Evolutionary conservation across 2,113 vertebrate genomes (phyloP).

Genomic region (Ariopsis seemanni): DNA sequence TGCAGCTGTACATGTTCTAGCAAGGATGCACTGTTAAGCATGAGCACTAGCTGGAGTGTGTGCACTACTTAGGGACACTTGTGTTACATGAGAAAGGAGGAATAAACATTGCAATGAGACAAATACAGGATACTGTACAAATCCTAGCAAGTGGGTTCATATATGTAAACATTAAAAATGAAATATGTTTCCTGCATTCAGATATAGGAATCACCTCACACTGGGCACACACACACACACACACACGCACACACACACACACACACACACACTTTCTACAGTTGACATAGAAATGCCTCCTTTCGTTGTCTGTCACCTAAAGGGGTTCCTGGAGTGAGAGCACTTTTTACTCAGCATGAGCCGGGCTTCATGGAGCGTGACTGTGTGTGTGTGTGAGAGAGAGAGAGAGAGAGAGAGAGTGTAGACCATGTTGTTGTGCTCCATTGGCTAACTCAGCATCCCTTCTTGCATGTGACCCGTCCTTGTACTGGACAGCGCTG

Average conservation of each 20-base stretch:
- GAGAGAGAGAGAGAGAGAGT: background rate
- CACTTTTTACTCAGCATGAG: conserved; percentile 44
- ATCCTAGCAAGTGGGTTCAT: background rate
- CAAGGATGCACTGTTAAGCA: background rate
- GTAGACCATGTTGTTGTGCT: conserved; percentile 20
- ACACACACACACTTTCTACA: conserved; percentile 9
- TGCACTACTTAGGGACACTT: background rate
- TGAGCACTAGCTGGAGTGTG: conserved; percentile 1
- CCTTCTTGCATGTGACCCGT: conserved; percentile 20
- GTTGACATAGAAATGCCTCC: background rate
- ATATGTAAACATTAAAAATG: background rate
- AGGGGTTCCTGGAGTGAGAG: conserved; percentile 42
- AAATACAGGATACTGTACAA: conserved; percentile 1
- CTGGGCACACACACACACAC: background rate
- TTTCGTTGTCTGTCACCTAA: conserved; percentile 37
- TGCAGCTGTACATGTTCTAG: conserved; percentile 13
- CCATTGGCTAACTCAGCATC: conserved; percentile 7
- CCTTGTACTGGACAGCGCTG: conserved; percentile 38
- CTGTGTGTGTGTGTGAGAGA: background rate
- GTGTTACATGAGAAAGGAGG: background rate
- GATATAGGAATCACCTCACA: background rate
- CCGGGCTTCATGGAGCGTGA: conserved; percentile 27
- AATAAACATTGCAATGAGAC: background rate
- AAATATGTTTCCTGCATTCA: background rate
- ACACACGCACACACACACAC: conserved; percentile 10